Conservation (phyloP, 2,113 vertebrate species). For the Alces alces region DNA sequence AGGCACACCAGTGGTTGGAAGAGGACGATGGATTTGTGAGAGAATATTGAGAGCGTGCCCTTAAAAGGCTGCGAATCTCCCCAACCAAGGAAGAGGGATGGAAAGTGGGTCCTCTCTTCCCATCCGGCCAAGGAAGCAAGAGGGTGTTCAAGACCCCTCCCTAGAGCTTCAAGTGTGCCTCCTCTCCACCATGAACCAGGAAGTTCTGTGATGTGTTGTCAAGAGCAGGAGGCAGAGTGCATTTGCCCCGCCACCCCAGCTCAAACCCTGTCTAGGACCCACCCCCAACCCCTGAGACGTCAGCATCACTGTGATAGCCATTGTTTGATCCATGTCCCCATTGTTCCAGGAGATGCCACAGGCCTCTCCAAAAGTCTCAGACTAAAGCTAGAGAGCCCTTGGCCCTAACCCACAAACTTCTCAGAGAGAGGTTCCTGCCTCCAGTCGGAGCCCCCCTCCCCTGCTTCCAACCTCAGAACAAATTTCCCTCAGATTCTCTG, state of each 20-base stretch:
- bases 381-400: too few species aligned
- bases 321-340: not conserved
- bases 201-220: not conserved
- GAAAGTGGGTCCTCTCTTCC: not conserved
- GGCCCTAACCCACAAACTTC: too few species aligned
- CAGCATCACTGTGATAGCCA: not conserved
- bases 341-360: not conserved
- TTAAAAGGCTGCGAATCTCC: too few species aligned
- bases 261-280: not conserved
- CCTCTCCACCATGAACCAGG: not conserved
- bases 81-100: not conserved
- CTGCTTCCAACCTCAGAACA: fast-evolving
- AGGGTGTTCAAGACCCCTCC: not conserved
- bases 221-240: too few species aligned
- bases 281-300: not conserved
- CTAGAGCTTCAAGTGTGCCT: not conserved
- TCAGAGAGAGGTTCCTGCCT: too few species aligned
- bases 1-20: too few species aligned
- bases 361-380: not conserved
- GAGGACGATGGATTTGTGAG: too few species aligned
- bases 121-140: not conserved
- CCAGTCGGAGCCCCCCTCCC: fast-evolving
- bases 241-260: too few species aligned
- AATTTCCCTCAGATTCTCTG: not conserved
- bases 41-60: too few species aligned